Base-by-base conservation (phyloP, 2,113 vertebrate genomes). In the Archocentrus centrarchus region DNA sequence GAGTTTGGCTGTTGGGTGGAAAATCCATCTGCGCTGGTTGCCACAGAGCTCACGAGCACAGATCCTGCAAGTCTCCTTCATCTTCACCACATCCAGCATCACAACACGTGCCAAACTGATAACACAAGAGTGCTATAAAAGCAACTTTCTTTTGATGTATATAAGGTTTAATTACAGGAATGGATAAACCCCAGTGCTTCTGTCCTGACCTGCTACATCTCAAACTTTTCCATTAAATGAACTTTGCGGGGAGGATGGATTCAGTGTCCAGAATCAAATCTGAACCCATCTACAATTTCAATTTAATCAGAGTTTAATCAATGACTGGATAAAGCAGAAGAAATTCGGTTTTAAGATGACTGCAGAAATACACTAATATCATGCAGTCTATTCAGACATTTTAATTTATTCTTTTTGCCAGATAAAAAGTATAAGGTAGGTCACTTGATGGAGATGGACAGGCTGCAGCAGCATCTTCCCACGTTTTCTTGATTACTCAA, bases 1-100 rank as follows among this genome's bases (percentile, higher is more conserved):
- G 63, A 97, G 95, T 89, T 96, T 97, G 82, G 97, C 94, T 0
- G 96, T 90, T 0, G 97, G 96, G 92, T 99, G 98, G 91, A 99
- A 99, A 70, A 99, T 98, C 98, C 98, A 99, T 83, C 98, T 93
- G 0, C 98, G 96, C 94, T 99, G 98, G 93, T 97, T 98, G 4
- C 98, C 98, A 0, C 94, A 97, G 81, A 99, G 96, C 93, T 97
- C 97, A 2, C 98, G 95, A 41, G 96, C 97, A 2, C 98, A 99
- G 86, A 99, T 97, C 76, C 98, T 93, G 90, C 98, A 99, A 5
- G 90, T 58, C 55, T 98, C 97, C 93, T 97, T 97, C 97, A 97
- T 98, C 82, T 77, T 92, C 60, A 80, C 82, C 59, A 63, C 73
- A 4, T 94, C 93, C 66, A 93, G 83, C 92, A 91, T 93, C 59